Conservation (phyloP, 1,140 invertebrate genomes). For the Nasonia vitripennis region DNA sequence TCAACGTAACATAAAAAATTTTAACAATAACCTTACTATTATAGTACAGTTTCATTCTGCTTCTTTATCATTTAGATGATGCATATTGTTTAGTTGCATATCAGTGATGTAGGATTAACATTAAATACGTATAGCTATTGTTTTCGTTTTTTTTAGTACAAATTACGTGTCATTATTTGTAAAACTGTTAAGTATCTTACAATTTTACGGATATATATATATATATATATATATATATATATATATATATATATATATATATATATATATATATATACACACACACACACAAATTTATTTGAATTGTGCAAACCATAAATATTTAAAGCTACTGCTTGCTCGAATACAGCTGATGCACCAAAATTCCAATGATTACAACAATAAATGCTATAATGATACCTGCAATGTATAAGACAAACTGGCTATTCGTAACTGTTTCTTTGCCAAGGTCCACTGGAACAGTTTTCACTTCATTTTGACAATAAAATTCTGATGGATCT, state of each 20-base stretch:
- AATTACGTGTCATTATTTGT: conserved; percentile 38
- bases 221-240: conserved; percentile 33
- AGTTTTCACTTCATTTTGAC: conserved; percentile 75
- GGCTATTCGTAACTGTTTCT: conserved; percentile 73
- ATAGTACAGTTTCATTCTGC: conserved; percentile 32
- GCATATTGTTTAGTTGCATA: not conserved
- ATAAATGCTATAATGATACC: conserved; percentile 77
- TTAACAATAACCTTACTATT: conserved; percentile 46
- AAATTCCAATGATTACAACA: conserved; percentile 77
- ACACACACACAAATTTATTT: conserved; percentile 39
- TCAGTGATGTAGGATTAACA: conserved; percentile 28
- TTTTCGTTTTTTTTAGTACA: conserved; percentile 32
- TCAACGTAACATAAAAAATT: conserved; percentile 43
- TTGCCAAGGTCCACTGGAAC: conserved; percentile 74
- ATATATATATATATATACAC: conserved; percentile 22
- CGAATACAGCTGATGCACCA: conserved; percentile 73
- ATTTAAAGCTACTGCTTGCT: conserved; percentile 47
- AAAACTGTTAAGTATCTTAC: conserved; percentile 53
- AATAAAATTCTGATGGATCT: conserved; percentile 82
- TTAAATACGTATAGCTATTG: conserved; percentile 29
- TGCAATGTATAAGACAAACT: conserved; percentile 76
- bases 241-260: conserved; percentile 50
- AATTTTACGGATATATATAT: conserved; percentile 53
- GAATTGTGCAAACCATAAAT: conserved; percentile 51
- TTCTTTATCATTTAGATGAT: conserved; percentile 10